phyloP scores from a whole-genome alignment of 2,888 invertebrate genomes.

The Amphimallon solstitiale region DNA sequence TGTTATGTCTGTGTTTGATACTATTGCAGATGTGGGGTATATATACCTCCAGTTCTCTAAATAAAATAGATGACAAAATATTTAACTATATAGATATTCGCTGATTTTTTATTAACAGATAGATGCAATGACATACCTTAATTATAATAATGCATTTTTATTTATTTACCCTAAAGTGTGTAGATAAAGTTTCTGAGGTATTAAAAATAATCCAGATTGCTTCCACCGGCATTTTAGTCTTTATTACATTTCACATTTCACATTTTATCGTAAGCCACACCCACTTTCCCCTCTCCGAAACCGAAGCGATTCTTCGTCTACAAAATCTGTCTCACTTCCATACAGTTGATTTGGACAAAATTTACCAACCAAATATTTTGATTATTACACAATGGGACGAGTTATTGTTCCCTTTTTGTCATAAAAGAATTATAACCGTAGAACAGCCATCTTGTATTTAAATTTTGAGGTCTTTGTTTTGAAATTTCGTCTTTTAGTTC shows the following conservation, averaged over 20 bases:
- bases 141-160: no score
- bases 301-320: slow-evolving; percentile 42
- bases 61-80: no score
- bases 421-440: slow-evolving; percentile 15
- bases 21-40: no score
- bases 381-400: slow-evolving; percentile 42
- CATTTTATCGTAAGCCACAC: slow-evolving; percentile 47
- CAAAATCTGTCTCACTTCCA: slow-evolving; percentile 39
- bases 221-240: slow-evolving; percentile 16
- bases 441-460: slow-evolving; percentile 24
- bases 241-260: slow-evolving; percentile 36
- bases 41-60: no score
- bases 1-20: no score
- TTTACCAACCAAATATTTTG: slow-evolving; percentile 52
- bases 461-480: neutral
- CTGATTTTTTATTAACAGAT: no score
- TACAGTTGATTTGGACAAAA: slow-evolving; percentile 46
- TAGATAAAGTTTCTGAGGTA: slow-evolving; percentile 17
- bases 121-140: no score
- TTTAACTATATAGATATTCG: no score
- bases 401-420: slow-evolving; percentile 2
- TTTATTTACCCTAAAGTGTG: slow-evolving; percentile 5
- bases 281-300: slow-evolving; percentile 48
- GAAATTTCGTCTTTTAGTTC: no score
- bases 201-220: slow-evolving; percentile 26